phyloP scores from a whole-genome alignment of 2,888 invertebrate genomes.

The Boloria selene region DNA sequence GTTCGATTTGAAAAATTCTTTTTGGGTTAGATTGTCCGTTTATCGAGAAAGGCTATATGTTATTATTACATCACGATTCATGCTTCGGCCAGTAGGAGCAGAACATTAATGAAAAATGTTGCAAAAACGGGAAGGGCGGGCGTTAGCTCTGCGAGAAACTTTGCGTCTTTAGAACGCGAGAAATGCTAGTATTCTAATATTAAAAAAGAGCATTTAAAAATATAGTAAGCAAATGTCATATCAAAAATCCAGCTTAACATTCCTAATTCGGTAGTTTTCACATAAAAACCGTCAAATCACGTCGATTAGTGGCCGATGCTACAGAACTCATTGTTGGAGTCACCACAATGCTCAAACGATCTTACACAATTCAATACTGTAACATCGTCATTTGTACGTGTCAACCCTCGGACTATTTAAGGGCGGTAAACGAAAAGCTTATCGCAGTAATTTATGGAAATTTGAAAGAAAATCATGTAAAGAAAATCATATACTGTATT shows the following conservation, averaged over 20 bases:
- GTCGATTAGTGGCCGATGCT: conserved; percentile 78
- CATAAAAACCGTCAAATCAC: conserved; percentile 71
- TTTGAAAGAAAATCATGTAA: conserved; percentile 52
- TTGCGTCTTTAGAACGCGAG: no score
- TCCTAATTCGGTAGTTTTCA: conserved; percentile 43
- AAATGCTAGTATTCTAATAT: no score
- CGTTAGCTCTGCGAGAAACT: no score
- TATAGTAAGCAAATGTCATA: not conserved
- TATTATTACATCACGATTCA: no score
- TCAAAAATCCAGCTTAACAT: conserved; percentile 5
- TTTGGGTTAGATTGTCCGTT: no score
- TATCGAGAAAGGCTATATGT: no score
- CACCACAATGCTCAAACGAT: conserved; percentile 66
- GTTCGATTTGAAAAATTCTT: no score
- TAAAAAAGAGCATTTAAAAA: not conserved
- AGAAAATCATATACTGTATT: not conserved
- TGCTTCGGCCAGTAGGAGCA: no score
- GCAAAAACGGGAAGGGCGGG: no score
- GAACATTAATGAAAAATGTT: no score
- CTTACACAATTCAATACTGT: conserved; percentile 70
- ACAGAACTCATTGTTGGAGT: conserved; percentile 69
- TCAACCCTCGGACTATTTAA: conserved; percentile 70
- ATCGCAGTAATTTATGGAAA: conserved; percentile 66
- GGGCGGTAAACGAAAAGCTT: conserved; percentile 51
- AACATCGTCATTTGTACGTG: conserved; percentile 63